Evolutionary conservation across 2,888 invertebrate genomes (phyloP).

Genomic region (Dugesia japonica): DNA sequence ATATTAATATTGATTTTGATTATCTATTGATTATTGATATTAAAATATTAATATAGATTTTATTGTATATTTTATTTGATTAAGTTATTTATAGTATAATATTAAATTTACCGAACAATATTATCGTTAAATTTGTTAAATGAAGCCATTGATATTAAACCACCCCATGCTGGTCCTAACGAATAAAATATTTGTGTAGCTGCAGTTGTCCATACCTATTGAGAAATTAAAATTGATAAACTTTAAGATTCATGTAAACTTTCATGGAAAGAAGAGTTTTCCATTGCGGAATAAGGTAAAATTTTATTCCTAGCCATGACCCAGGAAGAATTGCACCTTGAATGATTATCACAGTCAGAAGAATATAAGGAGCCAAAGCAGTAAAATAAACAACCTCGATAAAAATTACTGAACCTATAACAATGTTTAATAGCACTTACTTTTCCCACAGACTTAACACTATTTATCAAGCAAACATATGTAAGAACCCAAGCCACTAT

Average conservation of each 20-base stretch:
- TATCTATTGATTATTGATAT: too few species aligned
- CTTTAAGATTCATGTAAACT: too few species aligned
- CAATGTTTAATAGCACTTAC: background rate
- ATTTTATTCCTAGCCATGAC: constrained; percentile 41
- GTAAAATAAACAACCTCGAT: constrained; percentile 44
- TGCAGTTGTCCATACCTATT: constrained; percentile 47
- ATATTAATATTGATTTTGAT: too few species aligned
- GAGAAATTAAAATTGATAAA: background rate
- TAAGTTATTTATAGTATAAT: too few species aligned
- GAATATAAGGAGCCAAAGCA: constrained; percentile 42
- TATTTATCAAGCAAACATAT: constrained; percentile 45
- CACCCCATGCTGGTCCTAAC: constrained; percentile 46
- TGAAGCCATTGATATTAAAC: constrained; percentile 43
- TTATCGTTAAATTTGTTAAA: constrained; percentile 38
- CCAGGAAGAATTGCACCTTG: constrained; percentile 45
- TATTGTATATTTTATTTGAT: too few species aligned
- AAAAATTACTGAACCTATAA: background rate
- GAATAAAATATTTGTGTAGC: constrained; percentile 49
- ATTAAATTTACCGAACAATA: constrained; percentile 37
- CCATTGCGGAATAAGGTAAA: constrained; percentile 40
- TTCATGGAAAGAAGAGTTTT: constrained; percentile 16
- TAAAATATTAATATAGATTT: too few species aligned
- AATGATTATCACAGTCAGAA: constrained; percentile 42
- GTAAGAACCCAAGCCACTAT: constrained; percentile 43
- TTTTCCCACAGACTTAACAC: constrained; percentile 31